Conservation (phyloP, 2,797 vertebrate species). For the Helarctos malayanus region DNA sequence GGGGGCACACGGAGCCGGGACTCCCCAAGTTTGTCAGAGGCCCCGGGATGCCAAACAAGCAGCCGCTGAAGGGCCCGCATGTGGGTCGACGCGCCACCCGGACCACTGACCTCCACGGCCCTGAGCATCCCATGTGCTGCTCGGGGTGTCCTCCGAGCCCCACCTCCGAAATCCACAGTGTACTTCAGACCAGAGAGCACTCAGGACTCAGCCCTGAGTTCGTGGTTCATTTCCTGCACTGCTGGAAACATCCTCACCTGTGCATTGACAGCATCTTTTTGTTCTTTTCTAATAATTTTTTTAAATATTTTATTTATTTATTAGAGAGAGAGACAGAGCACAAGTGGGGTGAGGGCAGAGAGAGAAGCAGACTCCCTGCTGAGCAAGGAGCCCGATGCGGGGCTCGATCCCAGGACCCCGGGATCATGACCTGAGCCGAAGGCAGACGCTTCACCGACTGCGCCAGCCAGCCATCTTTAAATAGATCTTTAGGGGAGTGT, state of each 20-base stretch:
- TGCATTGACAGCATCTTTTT: neutral
- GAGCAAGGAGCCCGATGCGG: too few relatives aligned
- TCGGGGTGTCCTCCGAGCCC: accelerated
- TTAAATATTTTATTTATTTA: too few relatives aligned
- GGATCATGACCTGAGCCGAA: too few relatives aligned
- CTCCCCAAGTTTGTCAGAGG: neutral
- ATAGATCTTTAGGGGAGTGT: neutral
- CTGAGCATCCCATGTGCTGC: neutral
- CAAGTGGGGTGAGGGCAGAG: too few relatives aligned
- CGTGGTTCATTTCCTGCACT: neutral
- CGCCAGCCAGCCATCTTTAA: neutral
- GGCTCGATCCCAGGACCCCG: too few relatives aligned
- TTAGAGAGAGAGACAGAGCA: too few relatives aligned
- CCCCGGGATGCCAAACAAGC: neutral
- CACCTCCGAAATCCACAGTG: neutral
- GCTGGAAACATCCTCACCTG: neutral
- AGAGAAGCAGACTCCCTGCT: too few relatives aligned
- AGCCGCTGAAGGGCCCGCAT: neutral
- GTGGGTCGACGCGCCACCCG: neutral
- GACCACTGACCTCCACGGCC: neutral
- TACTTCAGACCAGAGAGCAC: neutral
- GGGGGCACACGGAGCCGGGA: too few relatives aligned
- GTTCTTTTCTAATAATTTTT: too few relatives aligned
- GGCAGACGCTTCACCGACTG: too few relatives aligned
- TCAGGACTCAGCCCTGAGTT: neutral